Base-by-base conservation (phyloP, 2,888 invertebrate genomes). In the Clepsis dumicolana region DNA sequence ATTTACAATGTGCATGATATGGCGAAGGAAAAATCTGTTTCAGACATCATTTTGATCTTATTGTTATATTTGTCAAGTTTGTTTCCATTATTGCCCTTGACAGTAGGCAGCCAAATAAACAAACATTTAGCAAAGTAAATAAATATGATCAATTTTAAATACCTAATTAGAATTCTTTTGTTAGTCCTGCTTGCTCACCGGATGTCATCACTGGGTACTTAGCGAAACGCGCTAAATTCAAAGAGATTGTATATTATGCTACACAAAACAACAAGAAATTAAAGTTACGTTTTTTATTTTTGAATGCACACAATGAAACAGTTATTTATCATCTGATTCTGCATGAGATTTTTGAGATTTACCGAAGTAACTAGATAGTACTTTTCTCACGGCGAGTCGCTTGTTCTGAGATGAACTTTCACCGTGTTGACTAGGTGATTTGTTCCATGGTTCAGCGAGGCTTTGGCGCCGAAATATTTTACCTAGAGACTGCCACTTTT, bases 401-500 rank as follows among this genome's bases (percentile, higher is more conserved):
- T 90, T 92, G 73, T 75, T 89, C 50, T 84, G 86, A 60, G 87
- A 82, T 27, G 91, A 86, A 73, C 80, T 76, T 76, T 91, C 91
- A 61, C 86, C 91, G 74, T 84, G 85, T 69, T 83, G 81, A 72
- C 75, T 85, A 29, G 86, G 60, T 4, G 86, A 76, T 74, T 88
- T 91, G 69, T 80, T 87, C 85, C 87, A 88, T 62, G 87, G 83
- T 70, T 93, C 92, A 24, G 77, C 84, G 72, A 89, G 87, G 77
- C 89, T 91, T 83, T 92, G 91, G 61, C 93, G 92, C 72, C 89
- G 83, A 74, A 93, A 93, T 59, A 93, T 86, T 84, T 93, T 93
- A 0, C 93, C 93, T 72, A 93, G 75, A 35, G 93, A 93, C 76
- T 93, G 93, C 93, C 93, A 93, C 77, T 93, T 93, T 74, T 91